These are phyloP conservation scores for Colletes gigas DNA, from an alignment of 1,140 invertebrate genomes.

Conservation along the genomic window DNA sequence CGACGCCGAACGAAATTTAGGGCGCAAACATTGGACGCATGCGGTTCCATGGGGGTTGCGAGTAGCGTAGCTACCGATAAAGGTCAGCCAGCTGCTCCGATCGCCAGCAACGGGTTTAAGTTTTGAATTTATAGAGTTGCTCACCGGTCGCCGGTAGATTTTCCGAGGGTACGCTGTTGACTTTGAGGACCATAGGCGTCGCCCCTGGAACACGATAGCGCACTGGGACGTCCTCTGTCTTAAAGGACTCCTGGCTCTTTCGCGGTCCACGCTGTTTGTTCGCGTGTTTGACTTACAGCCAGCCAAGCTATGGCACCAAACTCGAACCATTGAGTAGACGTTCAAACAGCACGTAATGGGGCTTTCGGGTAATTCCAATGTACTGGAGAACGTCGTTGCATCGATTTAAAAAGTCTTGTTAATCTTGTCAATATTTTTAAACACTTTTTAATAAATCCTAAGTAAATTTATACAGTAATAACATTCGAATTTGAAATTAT, in stretches of 20 bases:
- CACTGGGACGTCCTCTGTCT: background rate
- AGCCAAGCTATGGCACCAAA: background rate
- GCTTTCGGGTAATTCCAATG: background rate
- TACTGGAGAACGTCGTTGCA: too few species aligned
- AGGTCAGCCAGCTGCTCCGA: constrained; percentile 14
- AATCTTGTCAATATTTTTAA: too few species aligned
- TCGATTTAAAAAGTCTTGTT: too few species aligned
- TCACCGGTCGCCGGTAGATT: background rate
- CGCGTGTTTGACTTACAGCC: constrained; percentile 12
- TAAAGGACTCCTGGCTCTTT: background rate
- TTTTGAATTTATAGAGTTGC: constrained; percentile 57
- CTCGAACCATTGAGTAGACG: background rate
- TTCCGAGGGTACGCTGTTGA: background rate
- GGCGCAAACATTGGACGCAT: constrained; percentile 46
- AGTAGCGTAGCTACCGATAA: constrained; percentile 29
- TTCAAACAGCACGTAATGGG: background rate
- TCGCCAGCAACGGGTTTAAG: constrained; percentile 44
- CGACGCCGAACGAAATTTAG: constrained; percentile 36
- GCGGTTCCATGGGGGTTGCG: constrained; percentile 9
- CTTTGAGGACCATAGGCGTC: constrained; percentile 5
- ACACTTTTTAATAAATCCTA: too few species aligned
- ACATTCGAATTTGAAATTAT: too few species aligned
- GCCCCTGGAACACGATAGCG: background rate
- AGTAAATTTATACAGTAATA: too few species aligned
- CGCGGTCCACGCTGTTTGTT: background rate